These are phyloP conservation scores for Eulemur coronatus DNA, from an alignment of 2,797 vertebrate genomes.

Conservation along the genomic window DNA sequence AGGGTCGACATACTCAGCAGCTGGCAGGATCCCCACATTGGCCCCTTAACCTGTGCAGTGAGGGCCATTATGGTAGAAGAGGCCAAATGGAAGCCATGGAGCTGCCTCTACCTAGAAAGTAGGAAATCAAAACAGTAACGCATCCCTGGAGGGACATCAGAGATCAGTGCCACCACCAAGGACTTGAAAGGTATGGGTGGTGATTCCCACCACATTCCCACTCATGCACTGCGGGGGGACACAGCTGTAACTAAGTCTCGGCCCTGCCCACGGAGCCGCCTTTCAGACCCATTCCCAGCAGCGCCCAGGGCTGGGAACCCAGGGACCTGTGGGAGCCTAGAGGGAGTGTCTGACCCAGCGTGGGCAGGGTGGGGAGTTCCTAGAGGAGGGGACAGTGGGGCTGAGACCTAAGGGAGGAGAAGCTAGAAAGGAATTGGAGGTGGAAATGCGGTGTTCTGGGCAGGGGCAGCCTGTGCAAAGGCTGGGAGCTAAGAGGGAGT, in stretches of 20 bases:
- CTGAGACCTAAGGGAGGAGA: neutral
- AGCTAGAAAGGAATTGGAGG: neutral
- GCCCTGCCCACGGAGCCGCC: fast-evolving
- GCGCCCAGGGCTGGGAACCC: neutral
- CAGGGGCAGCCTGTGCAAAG: neutral
- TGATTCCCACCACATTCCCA: too few species aligned
- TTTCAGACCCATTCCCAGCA: too few species aligned
- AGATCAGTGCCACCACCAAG: neutral
- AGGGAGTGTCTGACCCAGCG: neutral
- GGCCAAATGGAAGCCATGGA: neutral
- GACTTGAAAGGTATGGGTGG: neutral
- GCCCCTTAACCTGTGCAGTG: neutral
- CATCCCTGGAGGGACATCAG: neutral
- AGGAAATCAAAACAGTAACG: neutral
- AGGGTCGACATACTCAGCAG: neutral
- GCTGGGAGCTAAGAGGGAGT: neutral
- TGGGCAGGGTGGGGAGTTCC: neutral
- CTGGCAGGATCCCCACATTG: neutral
- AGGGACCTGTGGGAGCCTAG: neutral
- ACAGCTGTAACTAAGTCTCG: neutral
- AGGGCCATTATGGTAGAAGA: neutral
- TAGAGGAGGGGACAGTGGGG: neutral
- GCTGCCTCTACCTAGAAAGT: neutral
- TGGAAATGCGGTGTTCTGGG: neutral
- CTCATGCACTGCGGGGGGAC: neutral